Evolutionary conservation across 1,140 invertebrate species (phyloP).

Genomic region (Andricus grossulariae): DNA sequence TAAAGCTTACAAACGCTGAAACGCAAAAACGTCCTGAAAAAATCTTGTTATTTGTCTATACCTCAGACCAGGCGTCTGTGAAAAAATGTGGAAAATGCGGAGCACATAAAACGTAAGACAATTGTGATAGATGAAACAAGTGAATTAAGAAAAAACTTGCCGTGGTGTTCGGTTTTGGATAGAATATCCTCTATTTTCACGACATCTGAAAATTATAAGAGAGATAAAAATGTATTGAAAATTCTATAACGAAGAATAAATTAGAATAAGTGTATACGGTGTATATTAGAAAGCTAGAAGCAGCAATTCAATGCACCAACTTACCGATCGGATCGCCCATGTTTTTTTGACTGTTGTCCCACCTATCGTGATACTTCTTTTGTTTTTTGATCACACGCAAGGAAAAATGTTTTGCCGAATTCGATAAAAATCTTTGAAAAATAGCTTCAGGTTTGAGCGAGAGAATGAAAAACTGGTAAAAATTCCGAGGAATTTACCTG

Average conservation of each 20-base stretch:
- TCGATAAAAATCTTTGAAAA: too few relatives aligned
- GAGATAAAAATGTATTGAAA: background rate
- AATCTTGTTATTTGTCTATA: too few relatives aligned
- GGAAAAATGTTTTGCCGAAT: too few relatives aligned
- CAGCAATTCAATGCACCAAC: background rate
- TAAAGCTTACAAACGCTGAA: too few relatives aligned
- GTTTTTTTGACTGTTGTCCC: background rate
- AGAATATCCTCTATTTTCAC: conserved; percentile 9
- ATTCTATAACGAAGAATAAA: background rate
- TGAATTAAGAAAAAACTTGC: conserved; percentile 5
- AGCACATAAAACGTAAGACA: background rate
- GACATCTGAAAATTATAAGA: background rate
- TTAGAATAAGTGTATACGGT: background rate
- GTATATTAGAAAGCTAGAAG: background rate
- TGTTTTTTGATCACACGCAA: too few relatives aligned
- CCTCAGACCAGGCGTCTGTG: too few relatives aligned
- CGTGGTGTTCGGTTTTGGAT: background rate
- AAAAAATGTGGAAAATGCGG: too few relatives aligned
- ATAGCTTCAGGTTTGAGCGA: too few relatives aligned
- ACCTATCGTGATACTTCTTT: too few relatives aligned
- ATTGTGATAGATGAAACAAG: background rate
- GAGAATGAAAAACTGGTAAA: too few relatives aligned
- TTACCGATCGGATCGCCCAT: conserved; percentile 1
- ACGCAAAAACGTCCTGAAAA: too few relatives aligned
- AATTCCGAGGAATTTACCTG: too few relatives aligned